A percentile compares a stretch with the other conserved stretches of the same genome.
Evolutionary conservation across 2,888 invertebrate species (phyloP).

Genomic region (Agrotis ipsilon): DNA sequence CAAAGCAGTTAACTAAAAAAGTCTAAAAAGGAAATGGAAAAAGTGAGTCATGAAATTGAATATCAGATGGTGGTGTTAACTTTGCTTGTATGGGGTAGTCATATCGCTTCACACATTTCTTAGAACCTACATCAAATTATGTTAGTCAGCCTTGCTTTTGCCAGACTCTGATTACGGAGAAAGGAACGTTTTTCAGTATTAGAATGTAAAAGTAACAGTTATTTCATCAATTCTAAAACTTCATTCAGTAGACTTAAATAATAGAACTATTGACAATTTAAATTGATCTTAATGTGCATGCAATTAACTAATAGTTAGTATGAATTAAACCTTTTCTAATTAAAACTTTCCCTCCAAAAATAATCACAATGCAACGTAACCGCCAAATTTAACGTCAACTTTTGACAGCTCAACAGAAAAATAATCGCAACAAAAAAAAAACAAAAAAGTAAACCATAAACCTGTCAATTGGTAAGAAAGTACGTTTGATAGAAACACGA

Average conservation of each 20-base stretch:
- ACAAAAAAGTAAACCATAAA: conserved; percentile 44
- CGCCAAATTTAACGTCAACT: not conserved
- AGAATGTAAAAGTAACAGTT: not conserved
- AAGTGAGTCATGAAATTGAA: conserved; percentile 38
- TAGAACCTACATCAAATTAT: conserved; percentile 11
- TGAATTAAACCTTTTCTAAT: too few relatives aligned
- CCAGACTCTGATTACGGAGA: not conserved
- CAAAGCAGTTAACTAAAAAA: conserved; percentile 10
- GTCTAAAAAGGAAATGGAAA: conserved; percentile 3
- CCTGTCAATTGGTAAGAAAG: conserved; percentile 55
- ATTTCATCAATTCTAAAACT: not conserved
- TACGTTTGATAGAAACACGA: conserved; percentile 41
- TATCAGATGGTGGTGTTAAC: conserved; percentile 28
- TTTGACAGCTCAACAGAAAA: conserved; percentile 22
- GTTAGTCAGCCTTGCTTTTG: conserved; percentile 5
- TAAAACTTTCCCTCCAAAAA: too few relatives aligned
- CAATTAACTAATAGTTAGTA: too few relatives aligned
- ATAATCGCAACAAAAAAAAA: conserved; percentile 28
- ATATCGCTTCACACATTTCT: not conserved
- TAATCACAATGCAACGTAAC: not conserved
- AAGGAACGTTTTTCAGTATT: not conserved
- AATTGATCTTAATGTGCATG: too few relatives aligned
- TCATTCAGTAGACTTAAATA: not conserved
- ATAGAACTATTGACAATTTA: too few relatives aligned
- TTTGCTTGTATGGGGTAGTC: not conserved